phyloP scores from a whole-genome alignment of 2,888 invertebrate genomes.

The Megaustenia siamemsis region DNA sequence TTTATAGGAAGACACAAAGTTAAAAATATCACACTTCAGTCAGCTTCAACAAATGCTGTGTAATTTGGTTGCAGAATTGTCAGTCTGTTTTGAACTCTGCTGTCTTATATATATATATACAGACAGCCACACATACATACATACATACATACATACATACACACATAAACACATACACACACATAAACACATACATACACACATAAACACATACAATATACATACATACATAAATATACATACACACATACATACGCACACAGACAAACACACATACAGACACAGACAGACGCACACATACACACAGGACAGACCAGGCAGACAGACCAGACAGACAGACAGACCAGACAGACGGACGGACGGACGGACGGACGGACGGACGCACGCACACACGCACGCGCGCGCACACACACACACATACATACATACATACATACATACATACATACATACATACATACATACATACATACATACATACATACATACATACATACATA shows the following conservation, averaged over 20 bases:
- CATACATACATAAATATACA: too few species aligned
- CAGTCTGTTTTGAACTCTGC: too few species aligned
- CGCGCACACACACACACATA: not conserved
- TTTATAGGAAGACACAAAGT: not conserved
- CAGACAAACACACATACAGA: not conserved
- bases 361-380: not conserved
- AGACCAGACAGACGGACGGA: not conserved
- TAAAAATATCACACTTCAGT: too few species aligned
- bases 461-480: not conserved
- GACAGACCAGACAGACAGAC: not conserved
- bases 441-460: not conserved
- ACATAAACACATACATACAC: constrained; percentile 3
- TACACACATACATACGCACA: too few species aligned
- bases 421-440: not conserved
- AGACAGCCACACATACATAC: not conserved
- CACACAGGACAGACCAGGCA: not conserved
- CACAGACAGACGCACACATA: constrained; percentile 10
- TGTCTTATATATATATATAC: not conserved
- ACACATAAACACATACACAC: not conserved
- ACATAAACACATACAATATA: not conserved
- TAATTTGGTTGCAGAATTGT: too few species aligned
- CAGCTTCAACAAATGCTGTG: too few species aligned
- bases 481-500: constrained; percentile 9
- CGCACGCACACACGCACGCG: not conserved
- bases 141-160: not conserved